Evolutionary conservation across 2,113 vertebrate genomes (phyloP).

Genomic region (Aythya baeri): DNA sequence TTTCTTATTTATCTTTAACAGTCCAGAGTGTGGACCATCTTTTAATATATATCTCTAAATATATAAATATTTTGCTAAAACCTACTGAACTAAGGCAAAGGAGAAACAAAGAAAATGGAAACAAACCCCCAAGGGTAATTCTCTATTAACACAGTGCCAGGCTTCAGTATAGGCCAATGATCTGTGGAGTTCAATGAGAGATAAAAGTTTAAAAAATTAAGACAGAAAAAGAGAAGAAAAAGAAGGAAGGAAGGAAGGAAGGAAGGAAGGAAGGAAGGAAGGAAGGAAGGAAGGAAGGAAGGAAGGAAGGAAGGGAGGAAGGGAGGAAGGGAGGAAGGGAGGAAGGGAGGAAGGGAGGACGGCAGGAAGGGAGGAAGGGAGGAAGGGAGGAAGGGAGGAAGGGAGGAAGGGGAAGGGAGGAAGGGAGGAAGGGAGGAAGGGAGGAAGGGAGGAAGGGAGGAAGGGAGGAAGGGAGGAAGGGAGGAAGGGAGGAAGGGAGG

Average conservation of each 20-base stretch:
- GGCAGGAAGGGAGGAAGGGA: not conserved
- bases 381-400: too few relatives aligned
- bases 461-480: not conserved
- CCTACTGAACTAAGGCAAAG: not conserved
- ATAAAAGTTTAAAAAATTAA: not conserved
- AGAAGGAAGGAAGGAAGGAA: too few relatives aligned
- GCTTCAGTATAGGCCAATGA: not conserved
- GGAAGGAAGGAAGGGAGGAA: too few relatives aligned
- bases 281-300: too few relatives aligned
- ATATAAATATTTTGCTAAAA: not conserved
- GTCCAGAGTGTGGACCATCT: not conserved
- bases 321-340: not conserved
- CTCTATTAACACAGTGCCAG: not conserved
- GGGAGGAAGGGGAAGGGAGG: too few relatives aligned
- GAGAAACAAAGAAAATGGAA: not conserved
- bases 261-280: not conserved
- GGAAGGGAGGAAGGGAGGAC: fast-evolving
- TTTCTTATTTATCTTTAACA: not conserved
- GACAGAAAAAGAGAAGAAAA: not conserved
- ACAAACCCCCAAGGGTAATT: not conserved
- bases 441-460: too few relatives aligned
- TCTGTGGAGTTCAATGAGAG: not conserved
- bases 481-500: fast-evolving
- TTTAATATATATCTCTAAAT: not conserved
- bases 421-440: too few relatives aligned